Evolutionary conservation across 2,113 vertebrate species (phyloP).

Genomic region (Chaetorhynchus papuensis): DNA sequence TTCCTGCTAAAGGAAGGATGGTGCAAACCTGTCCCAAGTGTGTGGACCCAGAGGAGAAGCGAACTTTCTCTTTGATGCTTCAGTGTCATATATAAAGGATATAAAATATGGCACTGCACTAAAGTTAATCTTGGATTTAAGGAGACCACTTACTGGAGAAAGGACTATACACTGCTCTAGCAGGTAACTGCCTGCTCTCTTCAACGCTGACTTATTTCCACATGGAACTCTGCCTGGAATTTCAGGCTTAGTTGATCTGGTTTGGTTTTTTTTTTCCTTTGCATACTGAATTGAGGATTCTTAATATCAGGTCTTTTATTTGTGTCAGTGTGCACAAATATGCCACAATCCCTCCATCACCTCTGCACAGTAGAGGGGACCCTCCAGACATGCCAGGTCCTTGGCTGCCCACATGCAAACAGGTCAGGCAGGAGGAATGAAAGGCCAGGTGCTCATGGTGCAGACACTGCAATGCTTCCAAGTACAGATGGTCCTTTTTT

Average conservation of each 20-base stretch:
- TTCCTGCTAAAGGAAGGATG: neutral
- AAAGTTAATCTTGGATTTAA: neutral
- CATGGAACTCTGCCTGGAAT: neutral
- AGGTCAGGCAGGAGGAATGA: neutral
- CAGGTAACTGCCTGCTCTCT: neutral
- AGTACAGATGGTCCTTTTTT: neutral
- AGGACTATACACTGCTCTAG: neutral
- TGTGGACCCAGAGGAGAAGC: neutral
- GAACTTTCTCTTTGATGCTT: neutral
- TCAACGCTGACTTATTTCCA: neutral
- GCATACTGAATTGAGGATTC: neutral
- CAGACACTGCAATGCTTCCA: neutral
- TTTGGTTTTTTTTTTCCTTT: neutral
- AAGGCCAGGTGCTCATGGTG: neutral
- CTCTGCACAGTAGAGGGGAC: neutral
- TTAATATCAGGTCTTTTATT: neutral
- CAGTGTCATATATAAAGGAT: neutral
- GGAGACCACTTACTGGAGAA: neutral
- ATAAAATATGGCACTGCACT: neutral
- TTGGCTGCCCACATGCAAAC: neutral
- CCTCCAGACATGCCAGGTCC: rapidly evolving
- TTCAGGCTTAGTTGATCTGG: neutral
- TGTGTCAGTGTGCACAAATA: neutral
- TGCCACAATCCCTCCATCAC: neutral
- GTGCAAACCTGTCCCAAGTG: neutral